Evolutionary conservation across 2,797 vertebrate genomes (phyloP).

Genomic region (Sebastes nivosus): DNA sequence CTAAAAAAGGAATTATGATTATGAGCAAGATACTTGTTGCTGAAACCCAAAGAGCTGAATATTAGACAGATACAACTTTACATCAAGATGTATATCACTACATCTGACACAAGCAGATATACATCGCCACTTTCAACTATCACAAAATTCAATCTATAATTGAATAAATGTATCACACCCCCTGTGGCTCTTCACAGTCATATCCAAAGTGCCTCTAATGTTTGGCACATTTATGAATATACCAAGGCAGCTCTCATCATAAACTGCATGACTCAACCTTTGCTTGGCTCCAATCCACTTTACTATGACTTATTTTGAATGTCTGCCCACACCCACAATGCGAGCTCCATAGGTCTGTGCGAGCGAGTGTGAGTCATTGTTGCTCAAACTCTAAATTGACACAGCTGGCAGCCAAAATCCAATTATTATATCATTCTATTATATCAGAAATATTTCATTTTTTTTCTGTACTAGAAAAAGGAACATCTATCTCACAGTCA

Average conservation of each 20-base stretch:
- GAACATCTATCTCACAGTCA: not conserved
- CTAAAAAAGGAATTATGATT: not conserved
- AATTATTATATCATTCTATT: constrained; percentile 39
- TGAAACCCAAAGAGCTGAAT: not conserved
- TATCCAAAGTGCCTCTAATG: constrained; percentile 8
- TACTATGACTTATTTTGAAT: constrained; percentile 62
- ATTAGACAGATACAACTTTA: not conserved
- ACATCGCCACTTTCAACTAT: not conserved
- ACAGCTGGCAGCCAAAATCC: constrained; percentile 45
- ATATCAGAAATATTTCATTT: constrained; percentile 9
- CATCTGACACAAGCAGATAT: not conserved
- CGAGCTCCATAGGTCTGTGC: constrained; percentile 28
- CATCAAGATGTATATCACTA: not conserved
- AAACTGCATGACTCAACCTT: constrained; percentile 57
- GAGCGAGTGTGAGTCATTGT: constrained; percentile 50
- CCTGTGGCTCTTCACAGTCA: not conserved
- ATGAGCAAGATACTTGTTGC: not conserved
- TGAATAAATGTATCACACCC: constrained; percentile 1
- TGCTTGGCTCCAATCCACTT: constrained; percentile 62
- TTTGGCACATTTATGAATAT: constrained; percentile 41
- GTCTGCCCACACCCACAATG: constrained; percentile 51
- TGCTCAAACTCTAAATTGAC: constrained; percentile 40
- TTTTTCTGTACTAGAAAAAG: not conserved
- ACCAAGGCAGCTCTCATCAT: constrained; percentile 26
- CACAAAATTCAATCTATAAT: not conserved